phyloP scores from a whole-genome alignment of 2,797 vertebrate species.

The Meda fulgida region DNA sequence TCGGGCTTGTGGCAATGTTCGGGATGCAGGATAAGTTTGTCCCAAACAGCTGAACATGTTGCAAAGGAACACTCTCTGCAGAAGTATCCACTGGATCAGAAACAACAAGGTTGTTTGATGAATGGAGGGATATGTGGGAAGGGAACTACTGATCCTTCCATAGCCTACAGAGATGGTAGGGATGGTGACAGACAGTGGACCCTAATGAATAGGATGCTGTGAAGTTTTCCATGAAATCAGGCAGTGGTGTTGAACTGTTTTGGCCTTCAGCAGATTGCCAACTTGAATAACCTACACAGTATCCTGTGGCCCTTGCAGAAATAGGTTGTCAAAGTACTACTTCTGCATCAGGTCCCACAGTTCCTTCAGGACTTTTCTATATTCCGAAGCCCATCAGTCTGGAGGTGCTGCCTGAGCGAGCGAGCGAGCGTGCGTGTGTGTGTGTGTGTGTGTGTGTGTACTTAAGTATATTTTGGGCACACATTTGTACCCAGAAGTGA shows the following conservation, averaged over 20 bases:
- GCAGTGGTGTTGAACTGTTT: neutral
- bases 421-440: too few species aligned
- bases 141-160: neutral
- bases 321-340: neutral
- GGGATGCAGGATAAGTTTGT: neutral
- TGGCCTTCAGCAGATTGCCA: neutral
- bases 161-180: neutral
- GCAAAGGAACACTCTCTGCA: neutral
- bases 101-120: conserved; percentile 3
- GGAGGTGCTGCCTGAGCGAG: neutral
- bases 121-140: neutral
- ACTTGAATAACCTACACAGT: neutral
- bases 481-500: too few species aligned
- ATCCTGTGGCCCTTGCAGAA: neutral
- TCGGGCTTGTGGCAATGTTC: conserved; percentile 2
- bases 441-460: neutral
- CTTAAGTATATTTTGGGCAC: too few species aligned
- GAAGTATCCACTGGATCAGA: neutral
- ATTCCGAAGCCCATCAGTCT: neutral
- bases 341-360: conserved; percentile 8
- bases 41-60: neutral
- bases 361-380: neutral
- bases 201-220: neutral
- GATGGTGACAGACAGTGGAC: neutral
- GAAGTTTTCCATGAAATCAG: conserved; percentile 1